Evolutionary conservation across 2,797 vertebrate species (phyloP), one percentile per base, ranked within the genome.

Genomic region (Yasuhikotakia modesta): DNA sequence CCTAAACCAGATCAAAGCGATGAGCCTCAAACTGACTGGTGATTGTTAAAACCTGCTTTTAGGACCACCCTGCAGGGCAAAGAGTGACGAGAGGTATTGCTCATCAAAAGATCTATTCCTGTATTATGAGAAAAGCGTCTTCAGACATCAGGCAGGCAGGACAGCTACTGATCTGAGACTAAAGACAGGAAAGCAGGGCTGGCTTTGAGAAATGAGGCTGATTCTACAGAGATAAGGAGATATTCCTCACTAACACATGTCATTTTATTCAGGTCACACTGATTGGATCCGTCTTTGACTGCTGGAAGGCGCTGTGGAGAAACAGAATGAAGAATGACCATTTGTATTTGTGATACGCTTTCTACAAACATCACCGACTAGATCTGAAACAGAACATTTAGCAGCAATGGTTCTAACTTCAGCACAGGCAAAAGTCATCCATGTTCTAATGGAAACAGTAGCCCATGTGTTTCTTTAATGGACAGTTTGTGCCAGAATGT

Each of bases 101-200:
- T 77, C 55, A 67, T 76, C 35, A 46, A 21, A 68, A 68, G 8
- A 68, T 32, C 17, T 53, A 63, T 61, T 43, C 2, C 73, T 55
- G 61, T 43, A 39, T 65, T 74, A 22, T 11, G 21, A 43, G 60
- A 65, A 43, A 74, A 24, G 2, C 27, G 4, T 7, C 10, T 19
- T 39, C 17, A 24, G 12, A 17, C 16, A n/a, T 55, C 21, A 65
- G 53, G 35, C 21, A 2, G 14, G 57, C 53, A 46, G 19, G 16
- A 43, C 12, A 32, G 27, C 57, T 63, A 78, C 52, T 78, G 75
- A 78, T 70, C 46, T 39, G 11, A 70, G 66, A 32, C 43, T 50
- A 69, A 46, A 70, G 57, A 52, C 75, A 77, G 50, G 50, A 76
- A 67, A 57, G 22, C 61, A 76, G 43, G 65, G 30, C 8, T 30